These are phyloP conservation scores for Physella acuta DNA, from an alignment of 1,140 invertebrate genomes.

Conservation along the genomic window DNA sequence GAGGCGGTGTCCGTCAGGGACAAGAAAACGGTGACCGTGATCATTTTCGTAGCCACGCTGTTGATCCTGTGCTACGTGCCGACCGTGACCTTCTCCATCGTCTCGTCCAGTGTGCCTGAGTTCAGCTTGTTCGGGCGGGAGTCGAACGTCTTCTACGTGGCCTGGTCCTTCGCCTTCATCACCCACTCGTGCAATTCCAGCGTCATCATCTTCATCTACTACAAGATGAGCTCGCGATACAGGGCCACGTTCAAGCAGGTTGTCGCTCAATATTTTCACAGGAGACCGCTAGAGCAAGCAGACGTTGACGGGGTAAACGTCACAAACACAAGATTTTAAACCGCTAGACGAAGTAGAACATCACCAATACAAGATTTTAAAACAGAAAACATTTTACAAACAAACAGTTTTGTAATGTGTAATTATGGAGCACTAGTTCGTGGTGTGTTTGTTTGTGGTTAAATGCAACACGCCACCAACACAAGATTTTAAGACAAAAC, in stretches of 20 bases:
- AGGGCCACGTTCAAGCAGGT: conserved; percentile 1
- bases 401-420: no score
- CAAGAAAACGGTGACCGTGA: background rate
- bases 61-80: conserved; percentile 1
- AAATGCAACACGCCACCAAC: no score
- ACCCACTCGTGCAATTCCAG: background rate
- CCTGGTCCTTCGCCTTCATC: conserved; percentile 7
- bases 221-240: conserved; percentile 13
- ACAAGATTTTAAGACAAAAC: no score
- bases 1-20: background rate
- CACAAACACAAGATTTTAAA: no score
- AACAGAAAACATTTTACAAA: no score
- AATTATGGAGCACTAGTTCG: no score
- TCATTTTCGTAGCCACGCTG: background rate
- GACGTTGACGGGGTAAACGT: no score
- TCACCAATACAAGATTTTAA: no score
- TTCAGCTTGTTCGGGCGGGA: background rate
- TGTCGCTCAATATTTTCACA: no score
- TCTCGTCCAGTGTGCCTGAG: background rate
- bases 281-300: no score
- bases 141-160: background rate
- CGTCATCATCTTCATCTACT: conserved; percentile 20
- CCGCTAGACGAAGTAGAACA: no score
- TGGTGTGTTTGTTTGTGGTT: no score
- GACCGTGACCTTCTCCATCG: background rate